Conservation (phyloP, 2,888 invertebrate genomes). For the Agrotis clavis region DNA sequence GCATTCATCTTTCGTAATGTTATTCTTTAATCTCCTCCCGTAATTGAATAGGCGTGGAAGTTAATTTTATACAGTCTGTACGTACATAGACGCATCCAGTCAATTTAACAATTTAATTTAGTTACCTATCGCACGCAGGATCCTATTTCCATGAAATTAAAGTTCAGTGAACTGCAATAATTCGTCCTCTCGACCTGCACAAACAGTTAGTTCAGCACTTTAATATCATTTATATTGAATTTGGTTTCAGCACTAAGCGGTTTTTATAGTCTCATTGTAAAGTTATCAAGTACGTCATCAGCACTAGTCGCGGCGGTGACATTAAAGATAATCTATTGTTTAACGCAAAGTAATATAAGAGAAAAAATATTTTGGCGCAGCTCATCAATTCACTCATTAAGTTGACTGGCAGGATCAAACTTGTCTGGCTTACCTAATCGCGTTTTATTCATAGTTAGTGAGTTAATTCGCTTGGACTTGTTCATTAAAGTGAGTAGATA, state of each 20-base stretch:
- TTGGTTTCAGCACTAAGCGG: constrained; percentile 19
- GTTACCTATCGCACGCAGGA: neutral
- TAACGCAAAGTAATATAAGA: constrained; percentile 16
- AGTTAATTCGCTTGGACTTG: constrained; percentile 14
- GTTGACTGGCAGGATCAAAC: constrained; percentile 26
- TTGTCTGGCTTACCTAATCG: neutral
- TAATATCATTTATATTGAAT: constrained; percentile 29
- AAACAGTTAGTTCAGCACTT: neutral
- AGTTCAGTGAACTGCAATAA: constrained; percentile 22
- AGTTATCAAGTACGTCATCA: constrained; percentile 26
- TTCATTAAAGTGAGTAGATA: constrained; percentile 25
- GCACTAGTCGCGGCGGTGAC: constrained; percentile 11
- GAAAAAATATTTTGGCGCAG: constrained; percentile 24
- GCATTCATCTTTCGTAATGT: neutral
- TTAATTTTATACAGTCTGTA: neutral
- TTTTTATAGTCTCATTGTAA: constrained; percentile 34
- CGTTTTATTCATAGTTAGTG: constrained; percentile 6
- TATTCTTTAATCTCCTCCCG: constrained; percentile 4
- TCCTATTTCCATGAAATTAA: constrained; percentile 10
- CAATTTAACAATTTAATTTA: constrained; percentile 24
- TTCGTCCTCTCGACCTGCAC: neutral
- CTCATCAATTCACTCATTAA: constrained; percentile 28
- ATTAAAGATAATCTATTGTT: constrained; percentile 23
- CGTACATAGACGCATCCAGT: neutral
- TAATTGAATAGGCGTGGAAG: constrained; percentile 3